Base-by-base conservation (phyloP, 1,140 invertebrate genomes). In the Cyphomyrmex costatus region DNA sequence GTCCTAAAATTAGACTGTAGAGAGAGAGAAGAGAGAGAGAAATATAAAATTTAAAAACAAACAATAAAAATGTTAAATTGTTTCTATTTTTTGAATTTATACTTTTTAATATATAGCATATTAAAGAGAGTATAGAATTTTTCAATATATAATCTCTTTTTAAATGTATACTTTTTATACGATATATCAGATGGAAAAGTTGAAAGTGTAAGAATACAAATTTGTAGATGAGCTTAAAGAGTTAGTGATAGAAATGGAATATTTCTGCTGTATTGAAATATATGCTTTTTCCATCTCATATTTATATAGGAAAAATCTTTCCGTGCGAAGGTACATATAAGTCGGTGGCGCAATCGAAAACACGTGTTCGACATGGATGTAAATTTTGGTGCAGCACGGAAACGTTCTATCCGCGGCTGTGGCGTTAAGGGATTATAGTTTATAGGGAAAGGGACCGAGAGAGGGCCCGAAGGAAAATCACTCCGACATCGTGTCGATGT, bases 341-440 rank as follows among this genome's bases (percentile, higher is more conserved):
- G 30, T 36, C 36, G n/a, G 51, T 19, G n/a, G 12, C n/a, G 77
- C 65, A 80, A 70, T 80, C 46, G 60, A 83, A 61, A 73, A 83
- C 53, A 51, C 36, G 46, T 27, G 33, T 36, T 80, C 53, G 63
- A 56, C 36, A 19, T n/a, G 46, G 51, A 19, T 73, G 19, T 49
- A 83, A 83, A 33, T 83, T 46, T 83, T n/a, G 36, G 14, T 60
- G 68, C n/a, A 36, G 33, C 0, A 46, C 65, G 14, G 51, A 73
- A 60, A 61, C 19, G 51, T 73, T 73, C n/a, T 42, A 83, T 74
- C 68, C 56, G 68, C n/a, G 68, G 53, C 5, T 46, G 36, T 30
- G 53, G 36, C 68, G 56, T 83, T 83, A 73, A 73, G 68, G 53
- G 68, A 83, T 83, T 83, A 74, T 49, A 53, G 66, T 83, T 83